These are phyloP conservation scores for Galeopterus variegatus DNA, from an alignment of 2,113 vertebrate species.

Conservation along the genomic window DNA sequence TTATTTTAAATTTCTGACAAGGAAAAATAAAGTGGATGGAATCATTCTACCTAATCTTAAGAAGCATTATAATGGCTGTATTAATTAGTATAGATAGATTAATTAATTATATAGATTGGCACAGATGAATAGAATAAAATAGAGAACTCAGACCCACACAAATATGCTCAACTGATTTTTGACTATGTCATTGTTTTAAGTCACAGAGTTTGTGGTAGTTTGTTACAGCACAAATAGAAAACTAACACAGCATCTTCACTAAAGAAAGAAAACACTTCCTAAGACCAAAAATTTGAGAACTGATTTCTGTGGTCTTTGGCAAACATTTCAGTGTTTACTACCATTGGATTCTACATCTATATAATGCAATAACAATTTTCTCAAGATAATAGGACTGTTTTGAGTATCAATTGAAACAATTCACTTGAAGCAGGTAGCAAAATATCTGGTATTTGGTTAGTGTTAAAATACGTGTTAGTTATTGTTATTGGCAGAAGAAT, in stretches of 20 bases:
- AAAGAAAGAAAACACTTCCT: neutral
- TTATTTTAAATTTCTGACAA: constrained; percentile 33
- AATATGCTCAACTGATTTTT: neutral
- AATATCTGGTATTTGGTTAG: neutral
- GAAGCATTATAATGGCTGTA: neutral
- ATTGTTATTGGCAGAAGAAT: constrained; percentile 50
- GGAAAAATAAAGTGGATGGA: neutral
- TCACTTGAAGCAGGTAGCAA: constrained; percentile 23
- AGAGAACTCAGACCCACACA: neutral
- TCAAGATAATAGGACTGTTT: neutral
- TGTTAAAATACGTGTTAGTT: neutral
- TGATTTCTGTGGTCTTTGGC: neutral
- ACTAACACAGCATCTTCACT: neutral
- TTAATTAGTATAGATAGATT: neutral
- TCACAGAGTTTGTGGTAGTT: neutral
- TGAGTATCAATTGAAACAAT: neutral
- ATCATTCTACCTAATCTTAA: neutral
- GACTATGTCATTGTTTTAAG: neutral
- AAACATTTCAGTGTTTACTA: neutral
- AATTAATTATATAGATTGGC: too few relatives aligned
- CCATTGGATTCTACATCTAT: neutral
- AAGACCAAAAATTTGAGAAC: neutral
- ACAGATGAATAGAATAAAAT: neutral
- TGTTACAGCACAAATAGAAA: neutral
- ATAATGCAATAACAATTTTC: neutral